Evolutionary conservation across 2,888 invertebrate species (phyloP).

Genomic region (Achlya flavicornis): DNA sequence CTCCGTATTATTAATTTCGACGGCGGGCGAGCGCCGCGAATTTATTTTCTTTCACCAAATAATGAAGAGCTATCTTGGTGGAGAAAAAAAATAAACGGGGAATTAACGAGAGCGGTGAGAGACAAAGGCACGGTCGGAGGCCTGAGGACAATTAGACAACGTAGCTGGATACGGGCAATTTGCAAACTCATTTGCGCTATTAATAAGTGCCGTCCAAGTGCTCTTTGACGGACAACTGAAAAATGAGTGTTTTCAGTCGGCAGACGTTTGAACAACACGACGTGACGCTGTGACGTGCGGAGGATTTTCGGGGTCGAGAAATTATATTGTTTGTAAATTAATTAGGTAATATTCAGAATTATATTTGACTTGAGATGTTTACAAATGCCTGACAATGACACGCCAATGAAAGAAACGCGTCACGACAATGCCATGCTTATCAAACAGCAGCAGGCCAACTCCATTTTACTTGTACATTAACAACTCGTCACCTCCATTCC

Average conservation of each 20-base stretch:
- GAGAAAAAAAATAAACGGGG: slow-evolving; percentile 40
- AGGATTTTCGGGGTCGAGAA: not conserved
- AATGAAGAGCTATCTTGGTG: slow-evolving; percentile 60
- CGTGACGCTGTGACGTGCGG: slow-evolving; percentile 11
- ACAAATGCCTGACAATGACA: no score
- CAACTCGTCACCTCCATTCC: not conserved
- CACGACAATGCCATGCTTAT: no score
- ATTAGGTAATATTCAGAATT: not conserved
- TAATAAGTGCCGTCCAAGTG: slow-evolving; percentile 47
- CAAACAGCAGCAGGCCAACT: no score
- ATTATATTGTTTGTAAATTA: not conserved
- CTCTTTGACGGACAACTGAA: slow-evolving; percentile 37
- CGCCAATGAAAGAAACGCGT: no score
- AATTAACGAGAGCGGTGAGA: slow-evolving; percentile 49
- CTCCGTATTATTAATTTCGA: slow-evolving; percentile 67
- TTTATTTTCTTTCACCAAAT: slow-evolving; percentile 63
- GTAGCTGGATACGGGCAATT: slow-evolving; percentile 52
- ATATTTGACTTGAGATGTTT: no score
- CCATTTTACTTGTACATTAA: not conserved
- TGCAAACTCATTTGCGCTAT: slow-evolving; percentile 62
- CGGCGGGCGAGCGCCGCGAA: slow-evolving; percentile 40
- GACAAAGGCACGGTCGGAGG: slow-evolving; percentile 50
- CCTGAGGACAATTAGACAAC: slow-evolving; percentile 49
- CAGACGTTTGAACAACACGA: slow-evolving; percentile 15
- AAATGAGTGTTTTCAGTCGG: slow-evolving; percentile 26